A percentile compares a stretch with the other conserved stretches of the same genome.
Evolutionary conservation across 2,113 vertebrate species (phyloP).

Genomic region (Festucalex cinctus): DNA sequence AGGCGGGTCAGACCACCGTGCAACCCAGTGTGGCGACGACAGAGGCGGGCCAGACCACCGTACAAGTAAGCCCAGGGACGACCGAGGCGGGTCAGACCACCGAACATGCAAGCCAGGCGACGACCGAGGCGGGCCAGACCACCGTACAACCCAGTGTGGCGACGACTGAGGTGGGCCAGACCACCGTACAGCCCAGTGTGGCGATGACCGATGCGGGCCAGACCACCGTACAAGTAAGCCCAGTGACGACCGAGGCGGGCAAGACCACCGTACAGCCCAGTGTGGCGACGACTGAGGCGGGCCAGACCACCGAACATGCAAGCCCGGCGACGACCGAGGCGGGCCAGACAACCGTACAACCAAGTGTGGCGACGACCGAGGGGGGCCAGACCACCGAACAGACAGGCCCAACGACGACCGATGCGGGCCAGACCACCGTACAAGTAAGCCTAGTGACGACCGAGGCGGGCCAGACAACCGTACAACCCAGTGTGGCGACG

Average conservation of each 20-base stretch:
- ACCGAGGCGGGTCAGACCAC: no score
- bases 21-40: neutral
- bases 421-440: no score
- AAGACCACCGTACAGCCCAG: neutral
- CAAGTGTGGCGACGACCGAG: neutral
- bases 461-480: no score
- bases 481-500: neutral
- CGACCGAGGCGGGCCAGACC: neutral
- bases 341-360: neutral
- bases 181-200: neutral
- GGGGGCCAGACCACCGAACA: neutral
- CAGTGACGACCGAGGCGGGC: no score
- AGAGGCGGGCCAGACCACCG: neutral
- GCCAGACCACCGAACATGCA: neutral
- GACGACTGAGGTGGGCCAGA: neutral
- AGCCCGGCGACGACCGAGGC: no score
- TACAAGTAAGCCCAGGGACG: neutral
- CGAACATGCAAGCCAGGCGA: no score
- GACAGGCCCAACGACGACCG: no score
- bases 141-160: neutral
- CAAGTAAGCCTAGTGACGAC: neutral
- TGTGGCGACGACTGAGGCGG: accelerated
- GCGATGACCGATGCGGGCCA: no score
- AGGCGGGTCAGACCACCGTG: no score
- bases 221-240: no score